Evolutionary conservation across 2,113 vertebrate species (phyloP), one percentile per base, ranked within the genome.

Genomic region (Benitochromis conjunctus): DNA sequence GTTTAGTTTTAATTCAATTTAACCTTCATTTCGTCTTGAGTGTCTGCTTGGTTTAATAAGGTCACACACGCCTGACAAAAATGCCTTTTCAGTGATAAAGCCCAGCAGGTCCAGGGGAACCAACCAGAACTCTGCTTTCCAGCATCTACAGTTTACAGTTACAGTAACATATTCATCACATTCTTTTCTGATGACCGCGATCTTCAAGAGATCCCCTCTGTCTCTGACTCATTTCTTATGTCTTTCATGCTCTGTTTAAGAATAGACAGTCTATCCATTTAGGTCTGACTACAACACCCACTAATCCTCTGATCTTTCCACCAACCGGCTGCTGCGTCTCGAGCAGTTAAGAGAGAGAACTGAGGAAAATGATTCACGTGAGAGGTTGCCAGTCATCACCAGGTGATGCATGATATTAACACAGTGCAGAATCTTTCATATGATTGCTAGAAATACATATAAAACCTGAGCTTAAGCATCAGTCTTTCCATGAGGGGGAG

Each of bases 301-400:
- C 86, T 95, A 95, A 94, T 93, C 92, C 92, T 90, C 92, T 93
- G 90, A 95, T 91, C 90, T 90, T 84, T 79, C 80, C 81, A 64
- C 93, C 80, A 86, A 90, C 80, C 38, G 66, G 86, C 85, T 83
- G 81, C 87, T 81, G 51, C 80, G 3, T 10, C 84, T 82, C 18
- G 5, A 80, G 38, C 41, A 12, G 29, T 83, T 56, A 14, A 57
- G 29, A 60, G 88, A 81, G 64, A 80, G 13, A 64, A 13, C 5
- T 53, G 46, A 76, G 46, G 46, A 53, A 76, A 31, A 76, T 34
- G 34, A 76, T 53, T 76, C 88, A 82, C 43, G 58, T 74, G 80
- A 79, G 41, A 83, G 69, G 46, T 9, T 71, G 5, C 13, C 41
- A 7, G 7, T 76, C 31, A 54, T 74, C 31, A 53, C 31, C 3